Evolutionary conservation across 2,888 invertebrate species (phyloP), one percentile per base, ranked within the genome.

Genomic region (Spatulosminthurus flaviceps): DNA sequence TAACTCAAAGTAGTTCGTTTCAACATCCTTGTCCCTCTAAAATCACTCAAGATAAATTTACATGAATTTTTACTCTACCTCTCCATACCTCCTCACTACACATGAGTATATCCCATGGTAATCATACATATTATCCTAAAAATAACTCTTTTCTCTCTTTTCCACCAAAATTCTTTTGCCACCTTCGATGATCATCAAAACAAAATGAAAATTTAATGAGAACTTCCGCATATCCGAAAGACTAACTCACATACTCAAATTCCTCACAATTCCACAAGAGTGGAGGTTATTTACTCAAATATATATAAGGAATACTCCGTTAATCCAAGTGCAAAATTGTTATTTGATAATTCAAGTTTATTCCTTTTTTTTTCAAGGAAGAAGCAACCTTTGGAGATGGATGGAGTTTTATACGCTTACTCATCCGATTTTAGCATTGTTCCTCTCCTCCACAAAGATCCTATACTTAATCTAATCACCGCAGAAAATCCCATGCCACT

Each of bases 41-140:
- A 73, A 61, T 73, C 29, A 29, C 24, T 73, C 29, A 28, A 41
- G 71, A 72, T 43, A 72, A 72, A 73, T 73, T 73, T 73, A 29
- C 73, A 73, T 73, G 60, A 64, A n/a, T 60, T 60, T 4, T 29
- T 16, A n/a, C n/a, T n/a, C n/a, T n/a, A n/a, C n/a, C n/a, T n/a
- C n/a, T n/a, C n/a, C n/a, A n/a, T 73, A 0, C 34, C 11, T 70
- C 43, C 34, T 34, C 5, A 7, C 5, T 34, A 34, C 9, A 34
- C 9, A n/a, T n/a, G n/a, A n/a, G n/a, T n/a, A n/a, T n/a, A n/a
- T n/a, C n/a, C n/a, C n/a, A n/a, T n/a, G 34, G 34, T 34, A 34
- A 34, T 34, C 34, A 7, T n/a, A 9, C 34, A 4, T 34, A 34
- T 7, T 34, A 9, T 34, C 34, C 34, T 9, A 34, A 34, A 34